Conservation (phyloP, 1,140 invertebrate species). For the Bombus ignitus region DNA sequence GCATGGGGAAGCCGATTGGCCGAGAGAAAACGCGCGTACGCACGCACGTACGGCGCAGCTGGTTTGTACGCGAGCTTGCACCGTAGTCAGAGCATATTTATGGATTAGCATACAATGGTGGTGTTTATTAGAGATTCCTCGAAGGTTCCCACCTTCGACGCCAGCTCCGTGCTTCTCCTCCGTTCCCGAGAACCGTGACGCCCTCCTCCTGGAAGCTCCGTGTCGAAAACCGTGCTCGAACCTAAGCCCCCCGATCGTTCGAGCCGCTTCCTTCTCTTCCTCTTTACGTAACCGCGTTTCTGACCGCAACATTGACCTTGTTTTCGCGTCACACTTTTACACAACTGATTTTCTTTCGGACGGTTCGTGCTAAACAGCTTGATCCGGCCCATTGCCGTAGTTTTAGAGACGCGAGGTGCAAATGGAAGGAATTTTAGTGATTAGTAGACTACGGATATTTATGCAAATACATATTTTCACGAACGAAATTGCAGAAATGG, state of each 20-base stretch:
- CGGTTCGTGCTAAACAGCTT: background rate
- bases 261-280: background rate
- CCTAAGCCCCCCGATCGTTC: background rate
- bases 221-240: slow-evolving; percentile 10
- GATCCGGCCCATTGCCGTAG: background rate
- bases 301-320: background rate
- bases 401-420: background rate
- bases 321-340: background rate
- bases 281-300: background rate
- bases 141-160: slow-evolving; percentile 67
- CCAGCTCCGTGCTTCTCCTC: slow-evolving; percentile 56
- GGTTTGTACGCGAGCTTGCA: slow-evolving; percentile 70
- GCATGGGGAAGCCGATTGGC: slow-evolving; percentile 57
- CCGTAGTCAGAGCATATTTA: slow-evolving; percentile 68
- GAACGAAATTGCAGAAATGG: too few relatives aligned
- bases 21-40: slow-evolving; percentile 64
- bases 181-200: slow-evolving; percentile 51
- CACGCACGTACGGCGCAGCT: slow-evolving; percentile 66
- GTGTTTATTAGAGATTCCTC: slow-evolving; percentile 72
- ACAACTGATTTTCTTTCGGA: background rate
- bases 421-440: too few relatives aligned
- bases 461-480: too few relatives aligned
- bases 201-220: slow-evolving; percentile 45
- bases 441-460: too few relatives aligned
- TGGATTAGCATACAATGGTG: slow-evolving; percentile 71